Base-by-base conservation (phyloP, 1,140 invertebrate genomes). In the Himalopsyche phryganea region DNA sequence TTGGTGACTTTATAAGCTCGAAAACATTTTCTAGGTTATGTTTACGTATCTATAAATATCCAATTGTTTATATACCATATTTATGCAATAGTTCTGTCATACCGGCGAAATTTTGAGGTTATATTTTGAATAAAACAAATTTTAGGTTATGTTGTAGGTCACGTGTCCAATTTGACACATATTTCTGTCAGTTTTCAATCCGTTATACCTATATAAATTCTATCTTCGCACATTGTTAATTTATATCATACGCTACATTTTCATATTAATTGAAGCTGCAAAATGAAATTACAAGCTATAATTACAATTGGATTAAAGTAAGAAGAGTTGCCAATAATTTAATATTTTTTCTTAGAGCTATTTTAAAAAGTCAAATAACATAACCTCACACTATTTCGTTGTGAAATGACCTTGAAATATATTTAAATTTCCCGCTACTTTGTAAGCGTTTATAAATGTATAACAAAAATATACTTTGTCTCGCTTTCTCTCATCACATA, bases 1-100 rank as follows among this genome's bases (percentile, higher is more conserved):
- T n/a, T n/a, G n/a, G n/a, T n/a, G n/a, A n/a, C n/a, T n/a, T n/a
- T n/a, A n/a, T n/a, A n/a, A n/a, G n/a, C n/a, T n/a, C n/a, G n/a
- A n/a, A n/a, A n/a, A n/a, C n/a, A n/a, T n/a, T n/a, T n/a, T n/a
- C 28, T 56, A 56, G 54, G 54, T 56, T 56, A 56, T 56, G 54
- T 56, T 49, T 19, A 14, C 33, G 23, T 20, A n/a, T n/a, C n/a
- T n/a, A n/a, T n/a, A n/a, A n/a, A n/a, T n/a, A n/a, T n/a, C n/a
- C n/a, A n/a, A 40, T 28, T 28, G 23, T 28, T 28, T 28, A 28
- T 28, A 28, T n/a, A n/a, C n/a, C n/a, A n/a, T n/a, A n/a, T n/a
- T n/a, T 28, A 28, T 28, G 23, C 9, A 9, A 9, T 28, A 28
- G 4, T 9, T 5, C 23, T 28, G 23, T 28, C 23, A 28, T 28